Evolutionary conservation across 2,797 vertebrate genomes (phyloP).

Genomic region (Coranthus polyacanthus): DNA sequence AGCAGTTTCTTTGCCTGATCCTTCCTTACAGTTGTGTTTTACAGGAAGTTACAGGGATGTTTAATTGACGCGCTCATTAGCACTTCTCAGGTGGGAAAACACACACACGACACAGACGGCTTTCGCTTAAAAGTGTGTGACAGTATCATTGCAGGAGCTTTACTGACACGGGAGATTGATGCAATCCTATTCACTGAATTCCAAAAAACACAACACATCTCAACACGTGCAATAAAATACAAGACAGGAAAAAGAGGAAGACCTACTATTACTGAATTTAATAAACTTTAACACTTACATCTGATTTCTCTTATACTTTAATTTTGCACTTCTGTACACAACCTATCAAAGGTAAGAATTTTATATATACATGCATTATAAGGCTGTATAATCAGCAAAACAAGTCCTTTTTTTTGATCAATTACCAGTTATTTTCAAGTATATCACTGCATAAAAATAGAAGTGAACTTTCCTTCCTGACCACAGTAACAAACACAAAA

Average conservation of each 20-base stretch:
- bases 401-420: background rate
- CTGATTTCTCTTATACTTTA: background rate
- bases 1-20: constrained; percentile 25
- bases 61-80: constrained; percentile 32
- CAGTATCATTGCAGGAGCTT: constrained; percentile 12
- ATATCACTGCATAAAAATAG: no score
- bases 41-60: constrained; percentile 22
- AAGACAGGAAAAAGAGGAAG: constrained; percentile 10
- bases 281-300: background rate
- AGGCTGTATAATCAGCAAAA: no score
- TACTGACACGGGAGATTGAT: background rate
- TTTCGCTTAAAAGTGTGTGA: constrained; percentile 31
- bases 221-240: background rate
- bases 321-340: no score
- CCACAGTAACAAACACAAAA: constrained; percentile 4
- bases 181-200: constrained; percentile 31
- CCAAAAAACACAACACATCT: constrained; percentile 20
- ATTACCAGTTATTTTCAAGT: constrained; percentile 21
- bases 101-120: constrained; percentile 1
- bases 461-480: constrained; percentile 13
- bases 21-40: constrained; percentile 26
- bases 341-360: no score
- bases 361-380: no score
- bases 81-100: constrained; percentile 16
- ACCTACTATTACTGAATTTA: no score